Evolutionary conservation across 2,113 vertebrate genomes (phyloP).

Genomic region (Scatophagus argus): DNA sequence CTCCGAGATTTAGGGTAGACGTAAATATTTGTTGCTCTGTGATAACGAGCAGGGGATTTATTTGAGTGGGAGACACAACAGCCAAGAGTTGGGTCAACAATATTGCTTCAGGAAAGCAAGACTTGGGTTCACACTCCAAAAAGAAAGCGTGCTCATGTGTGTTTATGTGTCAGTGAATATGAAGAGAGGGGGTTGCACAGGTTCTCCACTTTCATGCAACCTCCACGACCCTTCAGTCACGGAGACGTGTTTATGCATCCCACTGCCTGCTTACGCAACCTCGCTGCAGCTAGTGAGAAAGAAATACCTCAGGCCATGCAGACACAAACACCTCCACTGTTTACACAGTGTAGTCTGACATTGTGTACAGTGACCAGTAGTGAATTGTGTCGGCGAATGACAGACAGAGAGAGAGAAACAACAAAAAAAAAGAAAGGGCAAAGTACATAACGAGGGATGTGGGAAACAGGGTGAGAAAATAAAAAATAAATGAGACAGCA

Average conservation of each 20-base stretch:
- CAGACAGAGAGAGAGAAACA: background rate
- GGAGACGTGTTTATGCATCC: constrained; percentile 26
- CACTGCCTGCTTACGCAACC: constrained; percentile 16
- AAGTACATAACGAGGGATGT: background rate
- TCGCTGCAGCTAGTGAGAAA: constrained; percentile 23
- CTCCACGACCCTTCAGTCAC: constrained; percentile 7
- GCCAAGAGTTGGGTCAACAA: constrained; percentile 44
- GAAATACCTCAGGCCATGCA: constrained; percentile 26
- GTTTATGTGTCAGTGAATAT: background rate
- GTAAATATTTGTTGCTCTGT: constrained; percentile 74
- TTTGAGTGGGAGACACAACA: constrained; percentile 66
- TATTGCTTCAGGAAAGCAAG: constrained; percentile 8
- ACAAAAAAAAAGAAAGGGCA: background rate
- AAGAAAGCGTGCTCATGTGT: constrained; percentile 11
- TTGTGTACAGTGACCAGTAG: constrained; percentile 28
- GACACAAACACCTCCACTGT: constrained; percentile 49
- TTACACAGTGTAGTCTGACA: constrained; percentile 45
- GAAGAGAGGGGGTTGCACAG: background rate
- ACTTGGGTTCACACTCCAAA: constrained; percentile 23
- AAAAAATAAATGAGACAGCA: background rate
- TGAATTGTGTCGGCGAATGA: constrained; percentile 4
- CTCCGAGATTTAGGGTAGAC: constrained; percentile 58
- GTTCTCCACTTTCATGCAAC: constrained; percentile 29
- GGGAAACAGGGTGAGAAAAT: constrained; percentile 6
- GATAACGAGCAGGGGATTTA: constrained; percentile 63